These are phyloP conservation scores for Anguilla pacifica DNA, from an alignment of 2,797 vertebrate species.

Conservation along the genomic window DNA sequence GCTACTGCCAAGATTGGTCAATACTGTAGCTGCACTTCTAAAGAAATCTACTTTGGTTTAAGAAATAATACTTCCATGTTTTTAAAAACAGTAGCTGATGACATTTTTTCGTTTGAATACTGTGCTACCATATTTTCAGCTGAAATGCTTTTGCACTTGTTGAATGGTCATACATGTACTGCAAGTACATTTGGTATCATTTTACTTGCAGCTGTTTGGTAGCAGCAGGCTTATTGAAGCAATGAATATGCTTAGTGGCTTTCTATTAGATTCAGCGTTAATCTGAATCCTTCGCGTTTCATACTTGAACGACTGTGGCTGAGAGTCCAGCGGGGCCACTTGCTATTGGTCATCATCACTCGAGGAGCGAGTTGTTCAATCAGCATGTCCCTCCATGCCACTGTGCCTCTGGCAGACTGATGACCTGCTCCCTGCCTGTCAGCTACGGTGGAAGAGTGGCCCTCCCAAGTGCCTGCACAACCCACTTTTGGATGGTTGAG, in stretches of 20 bases:
- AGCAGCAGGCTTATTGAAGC: not conserved
- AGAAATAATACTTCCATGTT: not conserved
- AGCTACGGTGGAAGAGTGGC: too few relatives aligned
- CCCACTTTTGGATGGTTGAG: not conserved
- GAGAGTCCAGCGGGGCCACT: too few relatives aligned
- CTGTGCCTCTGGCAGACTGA: too few relatives aligned
- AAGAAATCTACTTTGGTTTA: not conserved
- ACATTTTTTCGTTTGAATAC: not conserved
- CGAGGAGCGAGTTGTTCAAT: too few relatives aligned
- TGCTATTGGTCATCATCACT: too few relatives aligned
- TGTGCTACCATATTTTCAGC: not conserved
- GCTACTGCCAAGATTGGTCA: not conserved
- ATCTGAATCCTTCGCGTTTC: not conserved
- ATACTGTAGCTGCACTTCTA: not conserved
- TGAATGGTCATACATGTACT: not conserved
- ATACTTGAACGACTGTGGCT: not conserved
- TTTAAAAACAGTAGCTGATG: not conserved
- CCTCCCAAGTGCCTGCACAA: not conserved
- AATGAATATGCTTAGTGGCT: not conserved
- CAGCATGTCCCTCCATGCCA: too few relatives aligned
- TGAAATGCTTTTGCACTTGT: not conserved
- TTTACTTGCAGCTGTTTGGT: not conserved
- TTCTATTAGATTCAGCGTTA: not conserved
- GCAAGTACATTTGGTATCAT: not conserved
- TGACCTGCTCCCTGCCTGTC: too few relatives aligned